Percentiles rank a stretch among this genome's conserved stretches.
Conservation (phyloP, 2,113 vertebrate species). For the Nipponia nippon region DNA sequence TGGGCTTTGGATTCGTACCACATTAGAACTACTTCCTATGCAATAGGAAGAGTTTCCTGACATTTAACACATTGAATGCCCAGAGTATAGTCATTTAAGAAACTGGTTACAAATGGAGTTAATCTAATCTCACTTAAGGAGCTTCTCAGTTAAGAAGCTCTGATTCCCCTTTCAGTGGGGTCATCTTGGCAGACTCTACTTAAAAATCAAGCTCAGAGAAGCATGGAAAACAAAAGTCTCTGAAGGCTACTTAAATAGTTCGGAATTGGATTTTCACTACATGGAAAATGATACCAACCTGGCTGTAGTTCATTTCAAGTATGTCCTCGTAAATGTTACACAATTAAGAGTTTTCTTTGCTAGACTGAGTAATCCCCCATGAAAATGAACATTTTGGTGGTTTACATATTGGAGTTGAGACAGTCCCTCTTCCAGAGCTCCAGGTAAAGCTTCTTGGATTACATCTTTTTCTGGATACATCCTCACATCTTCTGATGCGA, state of each 20-base stretch:
- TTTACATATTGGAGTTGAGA: not conserved
- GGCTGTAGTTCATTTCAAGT: not conserved
- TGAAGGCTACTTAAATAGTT: not conserved
- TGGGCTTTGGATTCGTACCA: not conserved
- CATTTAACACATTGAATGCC: not conserved
- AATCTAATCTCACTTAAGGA: slow-evolving; percentile 21
- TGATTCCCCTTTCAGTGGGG: not conserved
- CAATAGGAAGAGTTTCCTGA: not conserved
- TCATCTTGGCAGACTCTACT: not conserved
- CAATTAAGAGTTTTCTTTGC: not conserved
- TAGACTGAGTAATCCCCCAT: not conserved
- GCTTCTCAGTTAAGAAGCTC: slow-evolving; percentile 39
- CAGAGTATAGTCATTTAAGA: not conserved
- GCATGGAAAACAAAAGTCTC: not conserved
- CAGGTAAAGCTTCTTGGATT: not conserved
- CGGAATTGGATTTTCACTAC: not conserved
- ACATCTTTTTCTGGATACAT: not conserved
- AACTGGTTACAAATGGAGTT: slow-evolving; percentile 19
- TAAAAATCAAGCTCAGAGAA: not conserved
- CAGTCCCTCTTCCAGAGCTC: not conserved
- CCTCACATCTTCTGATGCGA: not conserved
- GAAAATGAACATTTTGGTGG: not conserved
- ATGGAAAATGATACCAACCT: not conserved
- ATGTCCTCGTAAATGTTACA: not conserved
- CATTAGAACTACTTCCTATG: not conserved